Evolutionary conservation across 1,140 invertebrate species (phyloP), one percentile per base, ranked within the genome.

Genomic region (Brachionus calyciflorus): DNA sequence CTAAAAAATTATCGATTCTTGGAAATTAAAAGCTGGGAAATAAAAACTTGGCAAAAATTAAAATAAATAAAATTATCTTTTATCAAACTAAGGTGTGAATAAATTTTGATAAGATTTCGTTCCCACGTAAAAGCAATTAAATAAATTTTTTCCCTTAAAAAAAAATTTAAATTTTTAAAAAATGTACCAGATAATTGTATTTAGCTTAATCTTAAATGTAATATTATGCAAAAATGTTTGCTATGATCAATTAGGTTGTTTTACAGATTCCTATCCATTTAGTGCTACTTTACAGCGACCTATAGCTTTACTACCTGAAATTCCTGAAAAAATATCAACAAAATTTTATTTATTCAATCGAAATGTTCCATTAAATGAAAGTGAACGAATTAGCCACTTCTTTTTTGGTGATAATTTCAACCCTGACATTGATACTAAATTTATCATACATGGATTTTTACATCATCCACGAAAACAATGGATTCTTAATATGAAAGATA

Each of bases 241-340:
- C 81, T 97, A 96, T 81, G 89, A 89, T 2, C 91, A 93, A 69
- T 87, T 96, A n/a, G 94, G 94, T 4, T 97, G 94, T 81, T 96
- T 96, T 84, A 90, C 92, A 79, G 92, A 94, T 79, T 90, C 91
- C 1, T 92, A 92, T 0, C 92, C 93, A 0, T 96, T 94, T 83
- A 91, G 91, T 76, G 95, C 95, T 82, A 82, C 81, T 17, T 81
- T 79, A 73, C 65, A 81, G 0, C 55, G 82, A 55, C 82, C 81
- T 7, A 19, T 95, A 79, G 92, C 94, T 83, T 91, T 93, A 85
- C 82, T 94, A 12, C 94, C 93, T 2, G 90, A 91, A 40, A 86
- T 90, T n/a, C 94, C 92, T 0, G 90, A 93, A 81, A 68, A 78
- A 78, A 91, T 96, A 65, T 89, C 90, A 78, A 94, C 93, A 0